A percentile compares a stretch with the other conserved stretches of the same genome.
Evolutionary conservation across 2,797 vertebrate genomes (phyloP).

Genomic region (Muraenolepis orangiensis): DNA sequence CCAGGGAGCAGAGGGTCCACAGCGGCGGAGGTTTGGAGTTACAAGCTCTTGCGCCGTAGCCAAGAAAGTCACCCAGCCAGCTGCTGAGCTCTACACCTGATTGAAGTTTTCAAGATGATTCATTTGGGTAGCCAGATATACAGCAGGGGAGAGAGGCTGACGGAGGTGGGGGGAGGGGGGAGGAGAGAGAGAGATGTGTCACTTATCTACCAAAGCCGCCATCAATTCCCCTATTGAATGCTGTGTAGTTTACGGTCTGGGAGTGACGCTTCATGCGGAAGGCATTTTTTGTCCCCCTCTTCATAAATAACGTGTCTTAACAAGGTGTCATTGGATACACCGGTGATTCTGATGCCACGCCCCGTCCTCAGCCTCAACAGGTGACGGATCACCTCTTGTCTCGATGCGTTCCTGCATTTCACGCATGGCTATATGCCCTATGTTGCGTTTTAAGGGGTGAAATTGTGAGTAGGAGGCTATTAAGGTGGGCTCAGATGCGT

Average conservation of each 20-base stretch:
- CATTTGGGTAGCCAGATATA: constrained; percentile 40
- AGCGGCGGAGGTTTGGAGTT: constrained; percentile 4
- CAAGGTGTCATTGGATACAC: background rate
- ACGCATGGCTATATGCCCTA: background rate
- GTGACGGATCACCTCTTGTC: background rate
- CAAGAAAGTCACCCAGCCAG: constrained; percentile 32
- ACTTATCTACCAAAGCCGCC: background rate
- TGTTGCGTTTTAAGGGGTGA: background rate
- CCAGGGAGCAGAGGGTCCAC: constrained; percentile 6
- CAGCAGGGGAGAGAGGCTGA: background rate
- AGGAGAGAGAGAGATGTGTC: background rate
- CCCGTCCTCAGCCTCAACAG: background rate
- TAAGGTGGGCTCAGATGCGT: background rate
- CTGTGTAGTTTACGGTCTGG: background rate
- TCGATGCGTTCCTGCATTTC: background rate
- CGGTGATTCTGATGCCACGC: background rate
- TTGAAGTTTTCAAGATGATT: constrained; percentile 29
- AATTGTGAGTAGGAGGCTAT: background rate
- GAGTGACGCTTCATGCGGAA: background rate
- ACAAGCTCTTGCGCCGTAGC: constrained; percentile 25
- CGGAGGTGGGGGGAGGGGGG: background rate
- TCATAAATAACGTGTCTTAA: background rate
- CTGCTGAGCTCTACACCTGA: constrained; percentile 31
- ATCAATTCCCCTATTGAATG: background rate
- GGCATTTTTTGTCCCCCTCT: background rate